Base-by-base conservation (phyloP, 2,888 invertebrate genomes). In the Philereme vetulata region DNA sequence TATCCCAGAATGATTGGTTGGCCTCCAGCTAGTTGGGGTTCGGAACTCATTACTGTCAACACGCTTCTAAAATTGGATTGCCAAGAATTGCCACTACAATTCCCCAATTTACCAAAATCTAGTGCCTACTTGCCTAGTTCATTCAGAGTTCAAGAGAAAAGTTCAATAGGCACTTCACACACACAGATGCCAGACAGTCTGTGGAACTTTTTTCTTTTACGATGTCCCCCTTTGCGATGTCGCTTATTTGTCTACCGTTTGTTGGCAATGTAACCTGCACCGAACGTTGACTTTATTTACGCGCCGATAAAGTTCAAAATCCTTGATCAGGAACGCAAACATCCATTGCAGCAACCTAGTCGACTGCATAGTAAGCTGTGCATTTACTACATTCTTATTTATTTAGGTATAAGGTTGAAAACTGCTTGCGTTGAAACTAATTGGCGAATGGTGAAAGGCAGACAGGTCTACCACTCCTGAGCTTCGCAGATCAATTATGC, bases 401-500 rank as follows among this genome's bases (percentile, higher is more conserved):
- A 0, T 11, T 7, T 33, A 2, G n/a, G 6, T 4, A 11, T 61
- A 64, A 60, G 64, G 67, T 45, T 64, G 52, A 66, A 53, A 50
- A 57, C 74, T 33, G 56, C 42, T 35, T 62, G 63, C 52, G 32
- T 44, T 3, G 46, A 4, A 45, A 46, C 42, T 49, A 33, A 51
- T 34, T 44, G 40, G 48, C 34, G 60, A 45, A 48, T 65, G 56
- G 65, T 59, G 54, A 60, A 62, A 56, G 64, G 71, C 64, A 74
- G 68, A 72, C 67, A 69, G 64, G 66, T 63, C 66, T 71, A 68
- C 67, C 70, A 72, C 76, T 76, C 73, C 71, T 69, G 76, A 74
- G 72, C 65, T 70, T 67, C 65, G 70, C 72, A 66, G 76, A 81
- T 85, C 80, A 84, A 85, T 85, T 84, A 85, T 85, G 81, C 80